Evolutionary conservation across 23 tunicate species (phyloP).

Genomic region (Halocynthia roretzi): DNA sequence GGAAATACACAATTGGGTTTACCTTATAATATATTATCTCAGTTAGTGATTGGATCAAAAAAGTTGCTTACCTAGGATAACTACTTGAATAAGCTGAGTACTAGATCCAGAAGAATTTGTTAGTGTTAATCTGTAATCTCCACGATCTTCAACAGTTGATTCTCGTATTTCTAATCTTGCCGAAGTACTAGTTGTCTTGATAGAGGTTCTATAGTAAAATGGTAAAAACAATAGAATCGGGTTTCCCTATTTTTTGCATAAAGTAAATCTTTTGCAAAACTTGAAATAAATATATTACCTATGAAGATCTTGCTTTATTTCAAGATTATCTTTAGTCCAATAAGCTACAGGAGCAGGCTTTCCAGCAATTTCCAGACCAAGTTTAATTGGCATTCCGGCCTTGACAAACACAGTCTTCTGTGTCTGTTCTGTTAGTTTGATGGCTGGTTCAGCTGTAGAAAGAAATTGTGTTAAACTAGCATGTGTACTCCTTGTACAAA

Average conservation of each 20-base stretch:
- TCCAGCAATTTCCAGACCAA: constrained; percentile 62
- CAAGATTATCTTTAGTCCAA: constrained; percentile 67
- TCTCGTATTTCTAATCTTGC: constrained; percentile 75
- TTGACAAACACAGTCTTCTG: constrained; percentile 41
- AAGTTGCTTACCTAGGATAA: constrained; percentile 40
- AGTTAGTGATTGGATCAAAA: not conserved
- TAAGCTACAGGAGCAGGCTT: constrained; percentile 52
- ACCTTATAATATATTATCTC: not conserved
- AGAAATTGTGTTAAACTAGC: constrained; percentile 1
- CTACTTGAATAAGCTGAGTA: constrained; percentile 58
- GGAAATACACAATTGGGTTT: not conserved
- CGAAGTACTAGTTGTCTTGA: constrained; percentile 24
- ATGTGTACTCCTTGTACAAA: not conserved
- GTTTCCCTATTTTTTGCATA: not conserved
- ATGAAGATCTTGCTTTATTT: constrained; percentile 60
- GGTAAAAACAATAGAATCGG: not conserved
- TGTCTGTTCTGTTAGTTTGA: constrained; percentile 21
- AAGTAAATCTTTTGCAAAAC: not conserved
- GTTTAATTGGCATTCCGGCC: constrained; percentile 70
- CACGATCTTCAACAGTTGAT: constrained; percentile 62
- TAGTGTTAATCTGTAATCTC: constrained; percentile 61
- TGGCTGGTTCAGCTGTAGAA: constrained; percentile 24
- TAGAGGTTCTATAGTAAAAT: constrained; percentile 29
- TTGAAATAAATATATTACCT: not conserved
- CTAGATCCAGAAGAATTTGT: constrained; percentile 64